Percentiles rank a stretch among this genome's conserved stretches.
Conservation (phyloP, 2,888 invertebrate species). For the Drosophila multiciliata region DNA sequence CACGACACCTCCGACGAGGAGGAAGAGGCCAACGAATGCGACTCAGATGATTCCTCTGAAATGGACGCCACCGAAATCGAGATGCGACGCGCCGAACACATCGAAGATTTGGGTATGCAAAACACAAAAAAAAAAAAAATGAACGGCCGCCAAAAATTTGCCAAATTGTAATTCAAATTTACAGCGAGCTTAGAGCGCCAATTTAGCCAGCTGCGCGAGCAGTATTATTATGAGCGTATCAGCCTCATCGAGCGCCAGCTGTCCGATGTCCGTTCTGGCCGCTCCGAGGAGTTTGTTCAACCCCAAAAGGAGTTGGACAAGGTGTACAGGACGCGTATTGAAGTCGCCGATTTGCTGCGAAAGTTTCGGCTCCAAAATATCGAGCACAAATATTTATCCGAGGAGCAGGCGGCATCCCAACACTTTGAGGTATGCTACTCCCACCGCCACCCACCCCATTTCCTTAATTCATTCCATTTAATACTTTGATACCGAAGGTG, state of each 20-base stretch:
- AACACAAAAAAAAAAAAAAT: neutral
- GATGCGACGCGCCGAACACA: constrained; percentile 91
- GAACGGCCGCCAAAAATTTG: constrained; percentile 6
- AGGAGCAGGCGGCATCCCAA: constrained; percentile 94
- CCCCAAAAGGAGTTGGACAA: constrained; percentile 94
- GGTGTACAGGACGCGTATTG: constrained; percentile 92
- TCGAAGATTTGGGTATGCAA: constrained; percentile 90
- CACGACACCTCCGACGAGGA: constrained; percentile 88
- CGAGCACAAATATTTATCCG: constrained; percentile 93
- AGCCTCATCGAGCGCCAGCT: constrained; percentile 93
- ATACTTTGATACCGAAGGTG: neutral
- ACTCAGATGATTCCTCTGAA: constrained; percentile 94
- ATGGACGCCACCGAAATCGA: constrained; percentile 97
- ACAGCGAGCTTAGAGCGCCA: constrained; percentile 94
- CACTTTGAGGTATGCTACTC: constrained; percentile 90
- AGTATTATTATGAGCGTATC: constrained; percentile 93
- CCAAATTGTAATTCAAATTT: neutral
- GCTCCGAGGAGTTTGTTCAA: constrained; percentile 94
- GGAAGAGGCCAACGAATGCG: constrained; percentile 89
- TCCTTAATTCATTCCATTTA: neutral
- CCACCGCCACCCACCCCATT: neutral
- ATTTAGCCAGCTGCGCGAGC: constrained; percentile 93
- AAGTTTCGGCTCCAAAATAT: constrained; percentile 93
- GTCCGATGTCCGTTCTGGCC: constrained; percentile 93
- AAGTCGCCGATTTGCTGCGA: constrained; percentile 95